Conservation (phyloP, 1,140 invertebrate genomes). For the Calephelis virginiensis region DNA sequence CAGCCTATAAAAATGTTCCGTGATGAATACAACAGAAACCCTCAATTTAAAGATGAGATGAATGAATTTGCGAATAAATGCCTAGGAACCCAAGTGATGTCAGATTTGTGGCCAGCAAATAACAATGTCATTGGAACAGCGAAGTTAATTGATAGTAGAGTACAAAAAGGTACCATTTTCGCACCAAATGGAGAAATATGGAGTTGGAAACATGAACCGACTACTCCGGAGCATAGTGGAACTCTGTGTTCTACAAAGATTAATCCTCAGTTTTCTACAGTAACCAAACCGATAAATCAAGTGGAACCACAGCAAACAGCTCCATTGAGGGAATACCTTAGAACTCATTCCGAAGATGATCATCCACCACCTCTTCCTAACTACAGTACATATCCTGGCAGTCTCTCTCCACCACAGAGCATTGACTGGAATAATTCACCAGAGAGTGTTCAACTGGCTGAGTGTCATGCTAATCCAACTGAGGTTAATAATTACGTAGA, state of each 20-base stretch:
- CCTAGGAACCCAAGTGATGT: conserved; percentile 72
- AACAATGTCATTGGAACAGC: conserved; percentile 69
- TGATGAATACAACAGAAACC: conserved; percentile 77
- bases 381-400: conserved; percentile 74
- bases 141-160: conserved; percentile 60
- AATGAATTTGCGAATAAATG: conserved; percentile 76
- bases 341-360: conserved; percentile 63
- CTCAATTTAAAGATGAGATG: conserved; percentile 77
- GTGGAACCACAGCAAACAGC: conserved; percentile 70
- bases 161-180: conserved; percentile 76
- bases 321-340: conserved; percentile 61
- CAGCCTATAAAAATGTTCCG: conserved; percentile 78
- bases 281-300: conserved; percentile 64
- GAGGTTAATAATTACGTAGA: conserved; percentile 45
- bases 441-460: conserved; percentile 41
- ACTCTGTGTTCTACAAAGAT: conserved; percentile 70
- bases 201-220: conserved; percentile 75
- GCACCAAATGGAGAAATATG: conserved; percentile 77
- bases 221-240: conserved; percentile 64
- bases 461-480: conserved; percentile 39
- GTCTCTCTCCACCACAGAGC: conserved; percentile 27
- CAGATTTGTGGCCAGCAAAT: conserved; percentile 58
- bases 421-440: conserved; percentile 44
- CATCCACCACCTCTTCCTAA: conserved; percentile 70
- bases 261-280: conserved; percentile 67